Base-by-base conservation (phyloP, 2,888 invertebrate genomes). In the Iphiclides podalirius region DNA sequence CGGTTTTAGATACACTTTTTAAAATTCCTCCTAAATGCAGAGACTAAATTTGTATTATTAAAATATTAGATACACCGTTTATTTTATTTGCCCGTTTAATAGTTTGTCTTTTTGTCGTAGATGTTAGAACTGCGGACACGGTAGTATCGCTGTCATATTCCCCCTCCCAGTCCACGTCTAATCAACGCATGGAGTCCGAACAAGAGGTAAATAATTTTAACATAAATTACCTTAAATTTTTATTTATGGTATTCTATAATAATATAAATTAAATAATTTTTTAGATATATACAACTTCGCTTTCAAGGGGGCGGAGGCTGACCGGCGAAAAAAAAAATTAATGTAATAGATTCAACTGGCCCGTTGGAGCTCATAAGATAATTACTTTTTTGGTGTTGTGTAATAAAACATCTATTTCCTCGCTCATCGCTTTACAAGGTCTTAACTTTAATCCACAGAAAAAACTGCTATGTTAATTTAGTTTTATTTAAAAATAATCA, bases 171-270 rank as follows among this genome's bases (percentile, higher is more conserved):
- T 38, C 60, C 0, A 42, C 46, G 8, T 46, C 12, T 14, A 55
- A 46, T 15, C 57, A 51, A 16, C 55, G 58, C 0, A 7, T 57
- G 35, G 44, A 50, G 1, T 39, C 38, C 6, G 40, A 47, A 4
- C 43, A 47, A 20, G 41, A 43, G 52, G 52, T 47, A 11, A 14
- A 9, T 28, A 28, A 28, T 38, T n/a, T 13, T 12, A 9, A 35
- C 3, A n/a, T 36, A 9, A 36, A n/a, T n/a, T n/a, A n/a, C n/a
- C n/a, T n/a, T n/a, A 15, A 7, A 14, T 16, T 36, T 16, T 15
- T 36, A 36, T 13, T n/a, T 12, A 4, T 35, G 23, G 1, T 11
- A 36, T 7, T 15, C 14, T 14, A 28, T 9, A 16, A 15, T 14
- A 4, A 12, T 2, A 2, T 28, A 20, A 20, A 20, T 0, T 17